These are phyloP conservation scores for Spatulosminthurus flaviceps DNA, from an alignment of 2,888 invertebrate genomes.

Conservation along the genomic window DNA sequence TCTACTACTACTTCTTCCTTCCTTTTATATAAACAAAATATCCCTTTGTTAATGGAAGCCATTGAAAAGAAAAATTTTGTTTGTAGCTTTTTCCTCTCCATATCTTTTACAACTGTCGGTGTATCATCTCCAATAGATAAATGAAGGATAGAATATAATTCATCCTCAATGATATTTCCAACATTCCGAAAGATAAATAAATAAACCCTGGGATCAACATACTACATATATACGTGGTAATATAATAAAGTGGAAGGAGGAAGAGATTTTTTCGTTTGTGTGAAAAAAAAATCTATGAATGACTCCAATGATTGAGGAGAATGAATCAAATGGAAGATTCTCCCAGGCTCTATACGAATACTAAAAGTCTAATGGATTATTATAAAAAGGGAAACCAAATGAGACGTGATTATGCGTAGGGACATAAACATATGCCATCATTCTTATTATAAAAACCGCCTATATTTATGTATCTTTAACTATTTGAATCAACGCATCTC, in stretches of 20 bases:
- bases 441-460: too few species aligned
- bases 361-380: neutral
- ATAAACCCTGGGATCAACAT: neutral
- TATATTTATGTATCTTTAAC: neutral
- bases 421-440: neutral
- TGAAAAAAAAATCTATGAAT: slow-evolving; percentile 21
- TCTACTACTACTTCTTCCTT: too few species aligned
- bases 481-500: neutral
- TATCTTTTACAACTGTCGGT: too few species aligned
- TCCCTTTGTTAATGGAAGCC: too few species aligned
- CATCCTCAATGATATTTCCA: neutral
- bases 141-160: neutral
- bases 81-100: too few species aligned
- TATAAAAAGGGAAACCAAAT: slow-evolving; percentile 21
- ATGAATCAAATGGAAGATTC: slow-evolving; percentile 34
- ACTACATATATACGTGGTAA: too few species aligned
- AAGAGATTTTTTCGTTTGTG: neutral
- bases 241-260: too few species aligned
- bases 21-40: too few species aligned
- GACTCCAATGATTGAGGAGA: slow-evolving; percentile 30
- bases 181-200: slow-evolving; percentile 18
- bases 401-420: neutral
- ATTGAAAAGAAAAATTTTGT: too few species aligned
- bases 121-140: neutral
- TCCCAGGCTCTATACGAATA: neutral